These are phyloP conservation scores for Hybognathus amarus DNA, from an alignment of 2,797 vertebrate species.

Conservation along the genomic window DNA sequence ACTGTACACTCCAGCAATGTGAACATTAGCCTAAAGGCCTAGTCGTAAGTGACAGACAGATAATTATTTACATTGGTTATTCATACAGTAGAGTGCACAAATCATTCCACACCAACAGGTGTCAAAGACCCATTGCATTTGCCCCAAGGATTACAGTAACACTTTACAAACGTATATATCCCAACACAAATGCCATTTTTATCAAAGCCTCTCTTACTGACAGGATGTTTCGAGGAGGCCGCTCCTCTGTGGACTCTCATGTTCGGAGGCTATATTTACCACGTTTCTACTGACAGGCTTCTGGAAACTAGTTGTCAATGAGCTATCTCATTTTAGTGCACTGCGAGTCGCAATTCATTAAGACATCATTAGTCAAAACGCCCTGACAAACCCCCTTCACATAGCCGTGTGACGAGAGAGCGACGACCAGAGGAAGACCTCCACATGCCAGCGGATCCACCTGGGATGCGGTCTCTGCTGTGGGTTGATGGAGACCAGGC, in stretches of 20 bases:
- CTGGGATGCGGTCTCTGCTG: neutral
- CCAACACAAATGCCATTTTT: constrained; percentile 41
- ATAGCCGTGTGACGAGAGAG: neutral
- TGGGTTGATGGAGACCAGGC: neutral
- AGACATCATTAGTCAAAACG: constrained; percentile 77
- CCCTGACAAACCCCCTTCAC: neutral
- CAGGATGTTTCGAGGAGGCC: constrained; percentile 46
- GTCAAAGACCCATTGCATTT: constrained; percentile 21
- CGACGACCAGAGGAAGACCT: neutral
- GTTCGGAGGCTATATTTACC: constrained; percentile 77
- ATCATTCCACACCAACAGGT: neutral
- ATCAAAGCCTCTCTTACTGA: constrained; percentile 53
- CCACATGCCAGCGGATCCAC: neutral
- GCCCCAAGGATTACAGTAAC: constrained; percentile 7
- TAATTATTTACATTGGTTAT: constrained; percentile 2
- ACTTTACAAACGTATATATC: constrained; percentile 27
- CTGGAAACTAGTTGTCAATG: constrained; percentile 77
- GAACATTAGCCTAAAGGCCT: constrained; percentile 8
- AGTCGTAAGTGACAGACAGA: constrained; percentile 2
- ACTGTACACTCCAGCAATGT: neutral
- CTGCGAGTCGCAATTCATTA: constrained; percentile 78
- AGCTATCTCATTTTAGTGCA: constrained; percentile 68
- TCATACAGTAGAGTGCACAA: constrained; percentile 29
- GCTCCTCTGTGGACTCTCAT: constrained; percentile 69
- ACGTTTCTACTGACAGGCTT: constrained; percentile 74